These are phyloP conservation scores for Hippoglossus stenolepis DNA, from an alignment of 2,113 vertebrate genomes.

Conservation along the genomic window DNA sequence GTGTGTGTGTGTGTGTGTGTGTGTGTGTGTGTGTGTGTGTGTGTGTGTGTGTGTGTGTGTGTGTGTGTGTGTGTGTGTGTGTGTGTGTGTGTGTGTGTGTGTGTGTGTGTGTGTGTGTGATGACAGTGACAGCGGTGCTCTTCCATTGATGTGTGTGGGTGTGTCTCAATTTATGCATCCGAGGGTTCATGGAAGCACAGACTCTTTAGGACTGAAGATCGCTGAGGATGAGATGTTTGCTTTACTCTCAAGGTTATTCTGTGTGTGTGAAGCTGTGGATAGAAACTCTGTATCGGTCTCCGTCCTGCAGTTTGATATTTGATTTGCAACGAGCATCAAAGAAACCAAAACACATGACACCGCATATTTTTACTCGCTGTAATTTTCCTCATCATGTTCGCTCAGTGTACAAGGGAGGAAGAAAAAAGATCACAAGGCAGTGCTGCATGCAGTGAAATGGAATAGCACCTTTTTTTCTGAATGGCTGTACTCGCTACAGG, in stretches of 20 bases:
- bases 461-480: slow-evolving; percentile 53
- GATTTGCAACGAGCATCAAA: not conserved
- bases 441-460: slow-evolving; percentile 50
- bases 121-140: slow-evolving; percentile 43
- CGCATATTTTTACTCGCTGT: slow-evolving; percentile 31
- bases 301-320: not conserved
- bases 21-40: slow-evolving; percentile 51
- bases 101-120: slow-evolving; percentile 54
- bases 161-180: slow-evolving; percentile 76
- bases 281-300: not conserved
- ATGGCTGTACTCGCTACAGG: slow-evolving; percentile 46
- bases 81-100: slow-evolving; percentile 17
- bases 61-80: slow-evolving; percentile 69
- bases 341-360: not conserved
- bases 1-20: slow-evolving; percentile 24
- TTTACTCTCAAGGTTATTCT: slow-evolving; percentile 33
- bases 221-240: slow-evolving; percentile 31
- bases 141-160: slow-evolving; percentile 71
- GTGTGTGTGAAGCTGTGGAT: slow-evolving; percentile 6
- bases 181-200: slow-evolving; percentile 41
- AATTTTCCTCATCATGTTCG: slow-evolving; percentile 44
- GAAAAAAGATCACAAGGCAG: slow-evolving; percentile 19
- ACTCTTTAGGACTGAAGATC: slow-evolving; percentile 29
- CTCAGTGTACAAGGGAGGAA: slow-evolving; percentile 8
- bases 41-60: slow-evolving; percentile 70